These are phyloP conservation scores for Spinus olivaceus DNA, from an alignment of 2,797 vertebrate genomes.

Conservation along the genomic window DNA sequence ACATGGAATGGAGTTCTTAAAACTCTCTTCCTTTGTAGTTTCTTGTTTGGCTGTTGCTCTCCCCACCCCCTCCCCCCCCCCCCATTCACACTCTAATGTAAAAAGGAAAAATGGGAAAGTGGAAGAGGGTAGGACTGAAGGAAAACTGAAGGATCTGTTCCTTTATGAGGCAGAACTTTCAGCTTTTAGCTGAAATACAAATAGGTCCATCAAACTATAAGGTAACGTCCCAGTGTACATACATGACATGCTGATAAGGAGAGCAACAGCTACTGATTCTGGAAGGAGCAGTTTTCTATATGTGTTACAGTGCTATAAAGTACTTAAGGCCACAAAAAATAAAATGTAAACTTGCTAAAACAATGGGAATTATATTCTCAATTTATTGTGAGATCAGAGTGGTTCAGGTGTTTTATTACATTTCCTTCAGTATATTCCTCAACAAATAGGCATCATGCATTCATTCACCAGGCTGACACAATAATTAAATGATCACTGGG, in stretches of 20 bases:
- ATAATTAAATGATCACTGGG: neutral
- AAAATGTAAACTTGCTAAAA: neutral
- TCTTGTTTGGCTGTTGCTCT: neutral
- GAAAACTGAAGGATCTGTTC: neutral
- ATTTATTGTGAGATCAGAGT: neutral
- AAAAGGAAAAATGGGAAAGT: neutral
- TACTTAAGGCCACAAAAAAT: neutral
- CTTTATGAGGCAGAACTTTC: neutral
- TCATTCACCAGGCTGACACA: neutral
- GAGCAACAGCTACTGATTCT: neutral
- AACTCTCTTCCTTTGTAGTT: neutral
- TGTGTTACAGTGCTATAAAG: neutral
- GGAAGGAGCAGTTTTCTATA: neutral
- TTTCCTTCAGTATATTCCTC: neutral
- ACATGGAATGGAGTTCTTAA: neutral
- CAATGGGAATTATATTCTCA: neutral
- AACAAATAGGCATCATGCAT: neutral
- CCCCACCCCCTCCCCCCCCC: too few relatives aligned
- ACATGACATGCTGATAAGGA: neutral
- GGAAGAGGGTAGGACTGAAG: neutral
- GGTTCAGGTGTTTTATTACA: neutral
- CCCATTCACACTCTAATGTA: neutral
- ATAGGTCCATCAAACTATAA: neutral
- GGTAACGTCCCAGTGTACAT: neutral
- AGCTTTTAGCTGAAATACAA: neutral